Conservation (phyloP, 2,113 vertebrate species). For the Thamnophis sirtalis region DNA sequence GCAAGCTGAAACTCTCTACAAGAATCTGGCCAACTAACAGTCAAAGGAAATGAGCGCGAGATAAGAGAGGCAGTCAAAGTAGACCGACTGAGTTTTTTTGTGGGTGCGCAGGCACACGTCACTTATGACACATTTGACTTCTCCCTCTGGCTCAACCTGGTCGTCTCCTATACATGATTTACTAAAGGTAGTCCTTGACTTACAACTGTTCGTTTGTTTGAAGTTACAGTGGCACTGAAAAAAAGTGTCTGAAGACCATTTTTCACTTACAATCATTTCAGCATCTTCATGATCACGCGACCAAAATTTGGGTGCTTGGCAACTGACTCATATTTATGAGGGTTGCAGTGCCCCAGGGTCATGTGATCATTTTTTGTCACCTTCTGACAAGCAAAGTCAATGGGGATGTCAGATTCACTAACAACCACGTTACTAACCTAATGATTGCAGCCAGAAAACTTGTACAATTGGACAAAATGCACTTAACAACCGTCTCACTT, state of each 20-base stretch:
- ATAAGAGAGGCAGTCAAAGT: not conserved
- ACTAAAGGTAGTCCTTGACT: not conserved
- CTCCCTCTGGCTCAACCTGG: not conserved
- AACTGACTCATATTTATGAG: not conserved
- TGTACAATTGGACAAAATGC: not conserved
- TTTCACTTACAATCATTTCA: not conserved
- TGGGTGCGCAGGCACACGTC: not conserved
- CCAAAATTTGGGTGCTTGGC: not conserved
- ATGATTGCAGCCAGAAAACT: not conserved
- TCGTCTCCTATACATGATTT: not conserved
- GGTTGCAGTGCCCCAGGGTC: not conserved
- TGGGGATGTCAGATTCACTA: not conserved
- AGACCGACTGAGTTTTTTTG: not conserved
- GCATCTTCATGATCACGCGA: not conserved
- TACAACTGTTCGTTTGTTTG: not conserved
- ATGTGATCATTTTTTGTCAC: not conserved
- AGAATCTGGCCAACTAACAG: not conserved
- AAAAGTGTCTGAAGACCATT: not conserved
- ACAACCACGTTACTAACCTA: not conserved
- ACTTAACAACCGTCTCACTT: not conserved
- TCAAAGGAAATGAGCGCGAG: not conserved
- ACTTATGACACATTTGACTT: not conserved
- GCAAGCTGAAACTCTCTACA: not conserved
- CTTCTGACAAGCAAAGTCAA: not conserved
- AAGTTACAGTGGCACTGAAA: not conserved